Evolutionary conservation across 2,797 vertebrate genomes (phyloP).

Genomic region (Sebastes kiyomatsui): DNA sequence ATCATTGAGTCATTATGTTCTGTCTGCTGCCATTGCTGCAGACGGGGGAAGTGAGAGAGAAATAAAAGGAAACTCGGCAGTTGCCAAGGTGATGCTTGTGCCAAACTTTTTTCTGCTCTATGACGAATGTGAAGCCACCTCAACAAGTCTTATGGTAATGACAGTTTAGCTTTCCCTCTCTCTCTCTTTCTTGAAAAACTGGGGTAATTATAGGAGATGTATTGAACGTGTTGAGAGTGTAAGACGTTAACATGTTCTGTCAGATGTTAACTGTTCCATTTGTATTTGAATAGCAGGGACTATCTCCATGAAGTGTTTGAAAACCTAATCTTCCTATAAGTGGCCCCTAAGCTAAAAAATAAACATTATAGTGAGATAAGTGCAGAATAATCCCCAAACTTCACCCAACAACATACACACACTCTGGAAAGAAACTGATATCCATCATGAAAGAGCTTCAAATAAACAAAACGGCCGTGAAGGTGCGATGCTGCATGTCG

Average conservation of each 20-base stretch:
- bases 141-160: constrained; percentile 2
- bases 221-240: background rate
- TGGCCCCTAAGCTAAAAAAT: constrained; percentile 12
- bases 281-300: background rate
- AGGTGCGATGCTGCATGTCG: constrained; percentile 50
- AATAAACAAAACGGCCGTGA: constrained; percentile 32
- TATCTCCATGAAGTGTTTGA: constrained; percentile 20
- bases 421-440: constrained; percentile 20
- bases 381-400: constrained; percentile 19
- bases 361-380: constrained; percentile 30
- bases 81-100: constrained; percentile 7
- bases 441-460: constrained; percentile 9
- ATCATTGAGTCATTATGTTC: constrained; percentile 10
- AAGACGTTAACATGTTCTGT: background rate
- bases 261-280: background rate
- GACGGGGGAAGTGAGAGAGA: background rate
- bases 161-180: background rate
- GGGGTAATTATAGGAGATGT: background rate
- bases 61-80: constrained; percentile 3
- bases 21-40: constrained; percentile 9
- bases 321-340: constrained; percentile 29
- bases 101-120: background rate
- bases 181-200: background rate
- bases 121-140: background rate
- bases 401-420: background rate